Base-by-base conservation (phyloP, 2,888 invertebrate genomes). In the Orthosia incerta region DNA sequence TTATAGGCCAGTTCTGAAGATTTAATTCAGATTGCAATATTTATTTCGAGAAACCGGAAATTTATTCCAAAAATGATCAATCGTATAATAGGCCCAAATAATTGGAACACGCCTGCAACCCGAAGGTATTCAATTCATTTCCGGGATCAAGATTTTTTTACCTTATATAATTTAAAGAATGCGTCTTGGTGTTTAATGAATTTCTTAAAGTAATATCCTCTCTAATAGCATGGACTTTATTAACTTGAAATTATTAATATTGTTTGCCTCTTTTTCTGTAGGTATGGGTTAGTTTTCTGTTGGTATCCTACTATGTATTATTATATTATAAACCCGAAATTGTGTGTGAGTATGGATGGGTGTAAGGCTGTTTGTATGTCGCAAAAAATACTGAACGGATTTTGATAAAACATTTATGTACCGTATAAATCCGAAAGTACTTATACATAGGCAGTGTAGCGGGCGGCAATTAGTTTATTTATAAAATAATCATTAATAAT, bases 91-190 rank as follows among this genome's bases (percentile, higher is more conserved):
- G 31, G 23, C 57, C 31, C 51, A 80, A 75, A 74, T 80, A 80
- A 80, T 76, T 80, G 63, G 62, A 74, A 51, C 74, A 74, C 80
- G 74, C 75, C 74, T 26, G 57, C 39, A 48, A 76, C 56, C 63
- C 48, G 39, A 80, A 76, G 61, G 74, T 80, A 76, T 76, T 80
- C 63, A 74, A 62, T 74, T 74, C 53, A 76, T 76, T 74, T 80
- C 74, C 80, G 46, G 80, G 63, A 74, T 63, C 31, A 76, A 23
- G 46, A 61, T 74, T 62, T 53, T 20, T 26, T 51, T 53, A 26
- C 50, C 61, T 31, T 50, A 51, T 5, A 46, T 73, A 57, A 46
- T 39, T 79, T 45, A 50, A 79, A 73, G 55, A 56, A 76, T 76
- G 45, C 15, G 31, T 57, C 23, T 74, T 26, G 46, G 23, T 23